A percentile compares a stretch with the other conserved stretches of the same genome.
Evolutionary conservation across 2,888 invertebrate genomes (phyloP).

Genomic region (Drosophila subsilvestris): DNA sequence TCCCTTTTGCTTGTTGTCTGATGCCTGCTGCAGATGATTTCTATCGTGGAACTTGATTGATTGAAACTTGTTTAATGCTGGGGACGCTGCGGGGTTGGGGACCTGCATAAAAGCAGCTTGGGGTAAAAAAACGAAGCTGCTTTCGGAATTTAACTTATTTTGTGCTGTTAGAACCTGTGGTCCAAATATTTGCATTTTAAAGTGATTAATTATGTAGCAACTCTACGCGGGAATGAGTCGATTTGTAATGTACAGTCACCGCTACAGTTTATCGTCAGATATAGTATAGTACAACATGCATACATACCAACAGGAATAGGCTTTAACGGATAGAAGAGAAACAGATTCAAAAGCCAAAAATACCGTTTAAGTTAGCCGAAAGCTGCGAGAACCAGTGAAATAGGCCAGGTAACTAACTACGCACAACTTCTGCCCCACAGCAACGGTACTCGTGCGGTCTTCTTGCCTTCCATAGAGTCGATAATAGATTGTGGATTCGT

Average conservation of each 20-base stretch:
- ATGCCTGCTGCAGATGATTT: conserved; percentile 57
- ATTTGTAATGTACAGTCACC: conserved; percentile 19
- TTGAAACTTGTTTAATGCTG: conserved; percentile 52
- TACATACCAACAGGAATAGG: not conserved
- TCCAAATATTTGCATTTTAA: conserved; percentile 61
- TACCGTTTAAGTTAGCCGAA: too few species aligned
- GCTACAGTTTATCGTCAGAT: not conserved
- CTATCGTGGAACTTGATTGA: conserved; percentile 71
- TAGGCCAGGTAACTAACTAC: conserved; percentile 2
- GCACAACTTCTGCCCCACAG: not conserved
- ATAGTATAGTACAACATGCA: too few species aligned
- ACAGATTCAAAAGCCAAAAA: too few species aligned
- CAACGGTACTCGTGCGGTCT: conserved; percentile 5
- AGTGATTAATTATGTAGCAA: conserved; percentile 59
- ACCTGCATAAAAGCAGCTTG: conserved; percentile 20
- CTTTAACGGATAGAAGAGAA: not conserved
- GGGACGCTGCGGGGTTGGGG: not conserved
- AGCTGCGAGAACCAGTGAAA: not conserved
- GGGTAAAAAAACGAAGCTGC: conserved; percentile 14
- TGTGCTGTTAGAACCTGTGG: conserved; percentile 24
- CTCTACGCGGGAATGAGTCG: not conserved
- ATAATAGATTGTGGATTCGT: conserved; percentile 25
- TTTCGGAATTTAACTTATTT: conserved; percentile 42
- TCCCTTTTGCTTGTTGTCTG: conserved; percentile 29
- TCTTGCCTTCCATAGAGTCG: not conserved